Conservation (phyloP, 2,888 invertebrate species). For the Muschampia plurimacula region DNA sequence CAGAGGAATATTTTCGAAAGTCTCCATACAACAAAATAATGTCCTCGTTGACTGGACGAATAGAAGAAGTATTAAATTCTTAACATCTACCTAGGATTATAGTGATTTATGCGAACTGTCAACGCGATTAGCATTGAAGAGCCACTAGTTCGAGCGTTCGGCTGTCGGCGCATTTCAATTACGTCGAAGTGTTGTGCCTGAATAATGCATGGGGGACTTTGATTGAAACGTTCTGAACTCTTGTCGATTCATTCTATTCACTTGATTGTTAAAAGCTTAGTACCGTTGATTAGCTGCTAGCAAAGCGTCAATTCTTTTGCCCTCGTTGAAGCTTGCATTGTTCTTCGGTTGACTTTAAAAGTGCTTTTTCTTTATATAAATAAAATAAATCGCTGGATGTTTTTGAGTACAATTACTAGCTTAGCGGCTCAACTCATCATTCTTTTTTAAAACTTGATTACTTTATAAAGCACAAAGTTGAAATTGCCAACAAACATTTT, state of each 20-base stretch:
- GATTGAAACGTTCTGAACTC: slow-evolving; percentile 52
- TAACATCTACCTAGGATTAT: slow-evolving; percentile 28
- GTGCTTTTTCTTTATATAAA: neutral
- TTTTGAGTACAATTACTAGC: neutral
- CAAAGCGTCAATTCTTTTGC: neutral
- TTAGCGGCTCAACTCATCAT: neutral
- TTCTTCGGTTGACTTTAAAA: neutral
- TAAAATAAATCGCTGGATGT: neutral
- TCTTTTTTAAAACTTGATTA: neutral
- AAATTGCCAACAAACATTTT: too few relatives aligned
- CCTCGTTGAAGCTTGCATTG: neutral
- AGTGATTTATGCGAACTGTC: slow-evolving; percentile 66
- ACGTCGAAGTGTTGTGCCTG: slow-evolving; percentile 56
- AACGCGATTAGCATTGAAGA: slow-evolving; percentile 67
- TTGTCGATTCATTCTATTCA: neutral
- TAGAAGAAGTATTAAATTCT: neutral
- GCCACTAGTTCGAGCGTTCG: slow-evolving; percentile 53
- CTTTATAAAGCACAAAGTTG: too few relatives aligned
- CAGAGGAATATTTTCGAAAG: too few relatives aligned
- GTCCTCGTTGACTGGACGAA: too few relatives aligned
- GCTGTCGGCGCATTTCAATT: slow-evolving; percentile 65
- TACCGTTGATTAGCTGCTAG: slow-evolving; percentile 4
- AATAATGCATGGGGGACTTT: slow-evolving; percentile 68
- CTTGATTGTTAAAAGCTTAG: slow-evolving; percentile 2
- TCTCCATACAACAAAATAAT: too few relatives aligned